These are phyloP conservation scores for Bombus picipes DNA, from an alignment of 1,140 invertebrate species.

Conservation along the genomic window DNA sequence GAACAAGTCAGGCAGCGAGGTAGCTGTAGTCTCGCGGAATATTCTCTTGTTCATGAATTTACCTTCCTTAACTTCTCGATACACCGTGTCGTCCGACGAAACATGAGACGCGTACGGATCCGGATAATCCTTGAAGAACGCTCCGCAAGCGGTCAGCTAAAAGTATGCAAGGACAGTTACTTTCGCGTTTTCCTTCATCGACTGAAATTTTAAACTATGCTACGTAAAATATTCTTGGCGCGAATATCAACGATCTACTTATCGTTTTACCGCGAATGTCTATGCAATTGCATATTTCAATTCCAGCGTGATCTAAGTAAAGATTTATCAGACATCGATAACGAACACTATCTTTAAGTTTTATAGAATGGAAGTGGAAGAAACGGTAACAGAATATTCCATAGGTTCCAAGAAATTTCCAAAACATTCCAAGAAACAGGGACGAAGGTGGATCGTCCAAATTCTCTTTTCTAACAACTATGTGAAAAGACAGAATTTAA, in stretches of 20 bases:
- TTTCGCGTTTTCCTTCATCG: conserved; percentile 26
- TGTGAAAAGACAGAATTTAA: not conserved
- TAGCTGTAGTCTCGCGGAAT: conserved; percentile 31
- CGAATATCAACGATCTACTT: not conserved
- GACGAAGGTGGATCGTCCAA: not conserved
- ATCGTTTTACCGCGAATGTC: too few relatives aligned
- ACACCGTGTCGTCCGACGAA: conserved; percentile 50
- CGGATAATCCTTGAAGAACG: conserved; percentile 49
- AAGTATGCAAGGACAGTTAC: conserved; percentile 44
- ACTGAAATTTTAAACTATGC: conserved; percentile 21
- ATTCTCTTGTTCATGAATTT: conserved; percentile 46
- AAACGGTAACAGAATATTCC: not conserved
- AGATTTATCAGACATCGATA: not conserved
- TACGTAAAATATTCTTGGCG: not conserved
- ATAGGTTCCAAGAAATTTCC: too few relatives aligned
- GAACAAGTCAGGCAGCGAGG: conserved; percentile 7
- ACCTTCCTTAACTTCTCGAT: conserved; percentile 35
- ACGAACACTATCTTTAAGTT: not conserved
- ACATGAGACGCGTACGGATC: conserved; percentile 54
- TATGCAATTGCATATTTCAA: too few relatives aligned
- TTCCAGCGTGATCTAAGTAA: too few relatives aligned
- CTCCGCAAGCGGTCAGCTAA: conserved; percentile 46
- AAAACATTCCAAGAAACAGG: too few relatives aligned
- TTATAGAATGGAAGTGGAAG: not conserved
- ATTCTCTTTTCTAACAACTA: not conserved